phyloP scores from a whole-genome alignment of 2,888 invertebrate species.

The Uloborus plumipes region DNA sequence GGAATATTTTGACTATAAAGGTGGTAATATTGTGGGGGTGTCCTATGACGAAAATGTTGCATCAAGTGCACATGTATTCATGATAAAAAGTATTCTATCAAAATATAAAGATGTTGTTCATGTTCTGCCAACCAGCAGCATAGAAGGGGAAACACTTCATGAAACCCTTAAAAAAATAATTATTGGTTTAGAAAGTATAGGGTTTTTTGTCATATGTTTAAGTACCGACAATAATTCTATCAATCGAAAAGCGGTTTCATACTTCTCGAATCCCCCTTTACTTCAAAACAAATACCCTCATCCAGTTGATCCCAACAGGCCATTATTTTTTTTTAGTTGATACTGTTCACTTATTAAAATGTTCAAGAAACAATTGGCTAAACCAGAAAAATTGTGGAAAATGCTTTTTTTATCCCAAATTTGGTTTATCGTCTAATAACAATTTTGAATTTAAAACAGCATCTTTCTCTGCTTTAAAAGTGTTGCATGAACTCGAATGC shows the following conservation, averaged over 20 bases:
- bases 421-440: constrained; percentile 3
- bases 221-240: constrained; percentile 25
- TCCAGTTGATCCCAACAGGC: not conserved
- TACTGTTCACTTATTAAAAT: too few species aligned
- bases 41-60: not conserved
- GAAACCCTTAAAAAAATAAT: constrained; percentile 39
- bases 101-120: not conserved
- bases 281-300: not conserved
- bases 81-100: not conserved
- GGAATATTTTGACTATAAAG: constrained; percentile 9
- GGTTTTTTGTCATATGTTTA: constrained; percentile 6
- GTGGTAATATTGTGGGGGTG: not conserved
- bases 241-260: constrained; percentile 21
- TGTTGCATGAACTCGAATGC: not conserved
- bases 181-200: constrained; percentile 16
- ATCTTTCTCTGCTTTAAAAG: not conserved
- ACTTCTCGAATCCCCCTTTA: constrained; percentile 7
- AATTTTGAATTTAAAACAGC: not conserved
- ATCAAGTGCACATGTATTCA: constrained; percentile 5
- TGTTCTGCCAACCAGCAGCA: not conserved
- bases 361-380: constrained; percentile 34
- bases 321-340: constrained; percentile 35
- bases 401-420: constrained; percentile 30
- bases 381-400: constrained; percentile 23
- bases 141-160: too few species aligned